Evolutionary conservation across 2,113 vertebrate species (phyloP).

Genomic region (Pelusios castaneus): DNA sequence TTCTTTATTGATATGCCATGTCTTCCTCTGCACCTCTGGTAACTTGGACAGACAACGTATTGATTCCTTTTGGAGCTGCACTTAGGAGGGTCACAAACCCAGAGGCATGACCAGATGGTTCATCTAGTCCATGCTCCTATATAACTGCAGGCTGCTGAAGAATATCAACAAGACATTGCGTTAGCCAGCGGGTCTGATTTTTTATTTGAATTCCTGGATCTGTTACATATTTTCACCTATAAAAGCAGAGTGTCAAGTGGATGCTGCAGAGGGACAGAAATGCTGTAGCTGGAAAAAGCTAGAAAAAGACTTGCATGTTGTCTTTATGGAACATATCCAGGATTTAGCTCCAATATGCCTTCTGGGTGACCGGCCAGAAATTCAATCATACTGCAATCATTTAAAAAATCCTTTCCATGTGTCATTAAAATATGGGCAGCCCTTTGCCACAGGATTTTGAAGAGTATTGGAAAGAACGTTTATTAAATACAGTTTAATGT

Average conservation of each 20-base stretch:
- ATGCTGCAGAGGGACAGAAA: not conserved
- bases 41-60: not conserved
- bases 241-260: not conserved
- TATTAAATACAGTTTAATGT: not conserved
- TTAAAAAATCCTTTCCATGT: slow-evolving; percentile 58
- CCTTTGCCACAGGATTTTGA: slow-evolving; percentile 45
- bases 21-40: not conserved
- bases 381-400: slow-evolving; percentile 51
- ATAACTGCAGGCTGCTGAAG: not conserved
- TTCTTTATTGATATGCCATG: not conserved
- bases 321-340: slow-evolving; percentile 37
- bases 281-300: not conserved
- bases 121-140: not conserved
- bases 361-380: slow-evolving; percentile 62
- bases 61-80: not conserved
- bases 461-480: slow-evolving; percentile 17
- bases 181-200: not conserved
- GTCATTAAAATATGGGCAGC: slow-evolving; percentile 43
- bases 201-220: not conserved
- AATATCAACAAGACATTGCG: not conserved
- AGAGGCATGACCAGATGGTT: not conserved
- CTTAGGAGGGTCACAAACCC: not conserved
- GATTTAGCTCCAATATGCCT: slow-evolving; percentile 39
- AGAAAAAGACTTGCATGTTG: slow-evolving; percentile 24
- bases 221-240: slow-evolving; percentile 16